Percentiles rank a stretch among this genome's conserved stretches.
phyloP scores from a whole-genome alignment of 2,113 vertebrate species.

The Anhinga rufa region DNA sequence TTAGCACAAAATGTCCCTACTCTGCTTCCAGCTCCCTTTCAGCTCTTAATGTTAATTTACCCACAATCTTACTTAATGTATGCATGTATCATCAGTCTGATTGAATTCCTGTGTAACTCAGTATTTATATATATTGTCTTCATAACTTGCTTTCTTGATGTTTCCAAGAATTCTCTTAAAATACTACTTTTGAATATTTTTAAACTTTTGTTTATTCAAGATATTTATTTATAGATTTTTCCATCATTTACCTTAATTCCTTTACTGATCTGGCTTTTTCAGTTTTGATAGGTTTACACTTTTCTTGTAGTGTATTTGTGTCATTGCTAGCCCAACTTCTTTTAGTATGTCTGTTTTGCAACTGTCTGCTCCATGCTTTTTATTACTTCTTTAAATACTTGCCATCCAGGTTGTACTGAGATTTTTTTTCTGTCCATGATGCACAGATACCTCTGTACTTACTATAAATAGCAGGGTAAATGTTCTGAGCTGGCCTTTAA shows the following conservation, averaged over 20 bases:
- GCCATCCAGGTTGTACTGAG: not conserved
- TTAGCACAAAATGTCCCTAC: not conserved
- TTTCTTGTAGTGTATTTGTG: not conserved
- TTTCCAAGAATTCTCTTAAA: not conserved
- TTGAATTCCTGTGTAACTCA: not conserved
- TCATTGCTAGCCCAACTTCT: not conserved
- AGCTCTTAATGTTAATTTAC: not conserved
- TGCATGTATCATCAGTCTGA: not conserved
- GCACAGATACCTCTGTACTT: not conserved
- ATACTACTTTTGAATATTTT: not conserved
- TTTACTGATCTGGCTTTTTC: not conserved
- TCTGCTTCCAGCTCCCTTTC: not conserved
- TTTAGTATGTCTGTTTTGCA: not conserved
- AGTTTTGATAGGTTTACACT: not conserved
- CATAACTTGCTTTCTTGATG: not conserved
- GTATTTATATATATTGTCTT: not conserved
- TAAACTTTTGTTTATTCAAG: not conserved
- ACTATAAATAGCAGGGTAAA: not conserved
- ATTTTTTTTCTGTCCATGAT: not conserved
- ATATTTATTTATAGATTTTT: not conserved
- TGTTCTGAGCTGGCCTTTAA: conserved; percentile 13
- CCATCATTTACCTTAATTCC: not conserved
- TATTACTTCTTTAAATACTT: not conserved
- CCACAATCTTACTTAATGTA: not conserved
- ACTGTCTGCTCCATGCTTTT: not conserved